Evolutionary conservation across 1,140 invertebrate species (phyloP).

Genomic region (Sinonovacula constricta): DNA sequence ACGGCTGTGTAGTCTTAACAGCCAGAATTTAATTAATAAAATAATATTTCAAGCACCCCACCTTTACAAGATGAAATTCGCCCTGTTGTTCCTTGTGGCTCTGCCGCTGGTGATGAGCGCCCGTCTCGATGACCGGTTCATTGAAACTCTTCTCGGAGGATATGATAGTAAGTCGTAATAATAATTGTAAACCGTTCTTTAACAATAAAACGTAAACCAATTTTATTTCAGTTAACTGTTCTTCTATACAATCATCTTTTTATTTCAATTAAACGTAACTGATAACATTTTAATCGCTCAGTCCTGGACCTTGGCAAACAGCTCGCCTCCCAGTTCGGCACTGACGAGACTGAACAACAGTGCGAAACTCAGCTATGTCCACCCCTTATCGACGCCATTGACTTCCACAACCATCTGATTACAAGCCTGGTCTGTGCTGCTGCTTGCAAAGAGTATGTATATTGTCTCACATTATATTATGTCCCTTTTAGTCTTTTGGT

Average conservation of each 20-base stretch:
- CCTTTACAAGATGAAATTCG: too few relatives aligned
- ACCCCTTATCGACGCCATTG: constrained; percentile 5
- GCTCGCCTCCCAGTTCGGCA: constrained; percentile 8
- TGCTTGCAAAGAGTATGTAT: constrained; percentile 31
- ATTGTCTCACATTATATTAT: too few relatives aligned
- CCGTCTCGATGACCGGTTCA: constrained; percentile 19
- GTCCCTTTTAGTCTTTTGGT: too few relatives aligned
- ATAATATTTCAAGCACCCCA: too few relatives aligned
- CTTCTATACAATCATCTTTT: too few relatives aligned
- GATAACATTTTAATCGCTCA: too few relatives aligned
- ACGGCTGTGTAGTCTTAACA: too few relatives aligned
- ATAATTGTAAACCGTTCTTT: too few relatives aligned
- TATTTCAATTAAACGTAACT: too few relatives aligned
- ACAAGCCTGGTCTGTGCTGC: constrained; percentile 16
- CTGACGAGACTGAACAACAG: constrained; percentile 25
- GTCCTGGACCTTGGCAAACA: constrained; percentile 12
- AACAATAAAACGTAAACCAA: too few relatives aligned
- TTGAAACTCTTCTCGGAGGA: constrained; percentile 26
- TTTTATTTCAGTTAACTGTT: too few relatives aligned
- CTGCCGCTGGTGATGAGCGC: constrained; percentile 15
- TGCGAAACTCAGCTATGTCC: constrained; percentile 21
- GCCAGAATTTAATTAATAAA: too few relatives aligned
- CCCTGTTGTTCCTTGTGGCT: constrained; percentile 14
- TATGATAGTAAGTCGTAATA: constrained; percentile 37
- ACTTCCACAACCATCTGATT: constrained; percentile 1